Base-by-base conservation (phyloP, 1,140 invertebrate species). In the Macrosteles quadrilineatus region DNA sequence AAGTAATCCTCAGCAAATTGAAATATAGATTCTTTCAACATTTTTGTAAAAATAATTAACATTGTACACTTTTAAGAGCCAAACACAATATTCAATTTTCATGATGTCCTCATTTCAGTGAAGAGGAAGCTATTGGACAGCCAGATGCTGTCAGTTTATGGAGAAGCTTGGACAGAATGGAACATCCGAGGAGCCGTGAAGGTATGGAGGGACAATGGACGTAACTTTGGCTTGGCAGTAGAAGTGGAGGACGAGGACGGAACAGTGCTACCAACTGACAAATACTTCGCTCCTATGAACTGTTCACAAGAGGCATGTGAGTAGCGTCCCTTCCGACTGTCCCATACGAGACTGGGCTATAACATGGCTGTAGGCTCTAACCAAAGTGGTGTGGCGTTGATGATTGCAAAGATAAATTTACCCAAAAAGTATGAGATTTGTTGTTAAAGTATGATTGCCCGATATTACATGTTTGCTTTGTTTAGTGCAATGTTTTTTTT, bases 221-320 rank as follows among this genome's bases (percentile, higher is more conserved):
- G 77, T 65, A 88, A 88, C 75, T 83, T 87, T 72, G 86, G 87
- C 2, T 73, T 88, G 36, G 82, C 83, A 11, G 78, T 88, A 25
- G 81, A 85, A 73, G 86, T 88, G 9, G 87, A 88, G 75, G 85
- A 88, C 74, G 86, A 87, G 75, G 85, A 87, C 45, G 84, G 85
- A 1, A 81, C 80, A 67, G 73, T 83, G 0, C 72, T 87, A 23
- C 83, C 83, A 71, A 83, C 85, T 0, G 76, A 78, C 6, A 76
- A 79, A 57, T 86, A 84, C 72, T 86, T 87, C 73, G 80, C 83
- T 64, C 79, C 73, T 0, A 78, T 78, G 76, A 76, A 78, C 47
- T 78, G 77, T 67, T 72, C 75, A 2, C 73, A 73, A 63, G 72
- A 76, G 63, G 74, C 72, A 32, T 72, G 76, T 77, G 67, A 75